Evolutionary conservation across 2,113 vertebrate species (phyloP).

Genomic region (Hemiprocne comata): DNA sequence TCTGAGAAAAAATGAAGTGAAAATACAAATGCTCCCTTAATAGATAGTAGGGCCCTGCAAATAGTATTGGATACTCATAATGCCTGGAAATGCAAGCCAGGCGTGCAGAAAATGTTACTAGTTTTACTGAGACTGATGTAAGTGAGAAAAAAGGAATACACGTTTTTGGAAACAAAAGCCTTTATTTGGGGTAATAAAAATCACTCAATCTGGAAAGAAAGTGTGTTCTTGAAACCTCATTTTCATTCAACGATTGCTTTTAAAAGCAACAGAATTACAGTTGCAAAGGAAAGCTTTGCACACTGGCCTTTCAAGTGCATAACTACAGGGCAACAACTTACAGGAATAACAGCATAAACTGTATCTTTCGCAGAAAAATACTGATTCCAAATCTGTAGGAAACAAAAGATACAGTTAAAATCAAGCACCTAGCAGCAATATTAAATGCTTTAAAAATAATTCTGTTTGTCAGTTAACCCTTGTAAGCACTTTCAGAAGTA

Average conservation of each 20-base stretch:
- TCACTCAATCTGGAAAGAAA: neutral
- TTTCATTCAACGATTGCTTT: neutral
- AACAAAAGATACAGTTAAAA: constrained; percentile 18
- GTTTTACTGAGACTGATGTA: neutral
- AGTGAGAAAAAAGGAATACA: neutral
- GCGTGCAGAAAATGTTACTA: neutral
- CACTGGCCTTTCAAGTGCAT: neutral
- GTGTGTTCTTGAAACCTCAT: neutral
- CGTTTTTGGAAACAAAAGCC: neutral
- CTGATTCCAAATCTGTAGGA: constrained; percentile 90
- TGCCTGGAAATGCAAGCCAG: neutral
- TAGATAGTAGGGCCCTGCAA: neutral
- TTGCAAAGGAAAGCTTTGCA: neutral
- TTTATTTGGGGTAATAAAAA: neutral
- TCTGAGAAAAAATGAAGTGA: neutral
- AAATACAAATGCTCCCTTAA: neutral
- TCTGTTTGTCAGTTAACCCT: neutral
- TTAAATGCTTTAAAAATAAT: neutral
- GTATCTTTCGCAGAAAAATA: constrained; percentile 91
- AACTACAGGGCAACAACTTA: constrained; percentile 76
- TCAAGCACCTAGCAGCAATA: neutral
- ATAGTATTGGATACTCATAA: neutral
- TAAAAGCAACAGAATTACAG: neutral
- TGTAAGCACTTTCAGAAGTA: neutral
- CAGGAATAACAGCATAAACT: constrained; percentile 92